Evolutionary conservation across 2,888 invertebrate species (phyloP), one percentile per base, ranked within the genome.

Genomic region (Drosophila greeni): DNA sequence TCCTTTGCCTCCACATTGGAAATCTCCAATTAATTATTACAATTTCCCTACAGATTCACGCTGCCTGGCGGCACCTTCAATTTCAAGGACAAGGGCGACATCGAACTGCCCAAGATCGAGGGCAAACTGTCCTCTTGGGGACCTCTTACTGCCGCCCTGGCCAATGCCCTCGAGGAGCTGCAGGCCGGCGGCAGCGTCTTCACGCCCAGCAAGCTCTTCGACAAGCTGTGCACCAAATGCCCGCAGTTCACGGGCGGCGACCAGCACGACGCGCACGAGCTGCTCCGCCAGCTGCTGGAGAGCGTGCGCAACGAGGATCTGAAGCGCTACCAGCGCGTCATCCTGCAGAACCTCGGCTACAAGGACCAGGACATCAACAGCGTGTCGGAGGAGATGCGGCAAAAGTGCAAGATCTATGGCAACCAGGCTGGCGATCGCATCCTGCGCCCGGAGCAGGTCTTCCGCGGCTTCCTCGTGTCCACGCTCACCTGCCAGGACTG

Each of bases 241-340:
- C 94, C 95, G 0, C 94, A 97, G 87, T 98, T 98, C 88, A 94
- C 95, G 53, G 97, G 97, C 11, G 97, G 95, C 3, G 95, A 97
- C 80, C 98, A 99, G 86, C 99, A 99, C 85, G 99, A 99, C 87
- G 94, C 98, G 0, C 99, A 99, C 85, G 99, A 99, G 88, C 90
- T 99, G 57, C 90, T 99, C 18, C 90, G 98, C 55, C 96, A 96
- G 89, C 89, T 99, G 47, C 90, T 99, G 52, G 98, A 99, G 88
- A 94, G 94, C 72, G 95, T 98, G 73, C 92, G 95, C 88, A 92
- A 92, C 8, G 94, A 93, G 84, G 93, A 93, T 79, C 90, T 93
- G 6, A 91, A 95, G 88, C 92, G 97, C 67, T 96, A 96, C 85
- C 95, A 96, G 87, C 89, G 91, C 3, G 93, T 95, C 51, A 96